Evolutionary conservation across 2,797 vertebrate genomes (phyloP), one percentile per base, ranked within the genome.

Genomic region (Huso huso): DNA sequence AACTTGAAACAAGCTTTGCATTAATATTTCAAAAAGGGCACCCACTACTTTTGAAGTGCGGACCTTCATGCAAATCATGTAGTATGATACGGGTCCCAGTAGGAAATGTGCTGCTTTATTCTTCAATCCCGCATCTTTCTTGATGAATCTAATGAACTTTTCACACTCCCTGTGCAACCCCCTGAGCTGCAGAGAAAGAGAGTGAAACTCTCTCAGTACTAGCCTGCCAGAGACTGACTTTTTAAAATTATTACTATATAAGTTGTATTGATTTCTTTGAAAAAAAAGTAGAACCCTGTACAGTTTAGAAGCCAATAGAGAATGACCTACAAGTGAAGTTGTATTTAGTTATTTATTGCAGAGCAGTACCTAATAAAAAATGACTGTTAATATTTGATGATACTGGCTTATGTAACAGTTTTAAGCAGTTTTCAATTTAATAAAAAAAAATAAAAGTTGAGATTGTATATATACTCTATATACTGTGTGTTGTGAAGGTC

Each of bases 1-100:
- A 89, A 90, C 86, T 89, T 87, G 86, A 90, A 94, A 92, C 88
- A 90, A 92, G 88, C 85, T 77, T 79, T 87, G 88, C 90, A 92
- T 96, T 92, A 94, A 95, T 95, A 93, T 94, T 94, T 94, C 85
- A 95, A 90, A 92, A 91, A 93, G 92, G 91, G 89, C 91, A 92
- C 88, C 87, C 85, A 78, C 82, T 84, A 86, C 85, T 88, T 95
- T 93, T 95, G 94, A 97, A 95, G 92, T 95, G 78, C 82, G 73
- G 93, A 88, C 91, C 91, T 93, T 91, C 86, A 97, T 98, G 94
- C 89, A 94, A 95, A 97, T 94, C 79, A 86, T 82, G 85, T 73
- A 83, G 84, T 87, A 82, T 85, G 88, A 90, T 87, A 86, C 82
- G 83, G 89, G 84, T 90, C 93, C 92, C 92, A 82, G 78, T 76